Base-by-base conservation (phyloP, 2,888 invertebrate species). In the Epiblema foenella region DNA sequence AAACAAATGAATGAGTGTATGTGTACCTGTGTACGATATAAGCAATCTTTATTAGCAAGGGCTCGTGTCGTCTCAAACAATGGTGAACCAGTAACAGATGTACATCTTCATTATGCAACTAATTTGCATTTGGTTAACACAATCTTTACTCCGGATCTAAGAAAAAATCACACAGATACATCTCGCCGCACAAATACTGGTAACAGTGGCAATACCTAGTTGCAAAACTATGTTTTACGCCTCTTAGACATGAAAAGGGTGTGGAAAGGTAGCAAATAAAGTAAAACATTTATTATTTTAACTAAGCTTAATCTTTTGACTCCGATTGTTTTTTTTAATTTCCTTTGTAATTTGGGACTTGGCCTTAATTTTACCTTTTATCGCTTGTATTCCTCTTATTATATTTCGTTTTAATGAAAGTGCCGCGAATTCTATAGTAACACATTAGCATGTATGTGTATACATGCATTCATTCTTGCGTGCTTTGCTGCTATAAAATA, bases 71-170 rank as follows among this genome's bases (percentile, higher is more conserved):
- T 37, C 54, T 20, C 11, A 12, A 60, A 69, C 65, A 73, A 69
- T 69, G 69, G 58, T 42, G 39, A 69, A 49, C 46, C 60, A 18
- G 17, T 17, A 20, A 46, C 59, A 64, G 69, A 69, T 59, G 68
- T 54, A 72, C 52, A 69, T 72, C 68, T 72, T 17, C 56, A 65
- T 69, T 69, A 73, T 69, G 73, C 58, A 69, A 65, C 65, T 66
- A 65, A 69, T 73, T 69, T 73, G 73, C 73, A 69, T 69, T 65
- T 49, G 17, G 69, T 51, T 69, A 56, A 64, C 68, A 20, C 37
- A 60, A 69, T 65, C 64, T 42, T n/a, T 51, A 33, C 18, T 52
- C 49, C 24, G 24, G 37, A 69, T 71, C 71, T 71, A 29, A 69
- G 63, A 64, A 60, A 56, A 69, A 69, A 65, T 73, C 64, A 59